Evolutionary conservation across 2,888 invertebrate species (phyloP), one percentile per base, ranked within the genome.

Genomic region (Piscicola geometra): DNA sequence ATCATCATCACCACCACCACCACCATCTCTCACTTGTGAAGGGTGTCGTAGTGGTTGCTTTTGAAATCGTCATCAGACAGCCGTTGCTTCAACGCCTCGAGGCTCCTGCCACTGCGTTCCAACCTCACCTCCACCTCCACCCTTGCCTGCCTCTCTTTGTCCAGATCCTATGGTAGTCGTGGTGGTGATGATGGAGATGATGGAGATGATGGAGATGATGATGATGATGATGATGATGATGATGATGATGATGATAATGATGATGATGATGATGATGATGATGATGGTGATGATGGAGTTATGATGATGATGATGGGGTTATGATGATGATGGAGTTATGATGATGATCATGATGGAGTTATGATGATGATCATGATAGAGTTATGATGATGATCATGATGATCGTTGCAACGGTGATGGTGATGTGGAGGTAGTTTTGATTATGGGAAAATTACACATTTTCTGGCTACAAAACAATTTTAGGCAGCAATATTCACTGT

Each of bases 131-230:
- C 12, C 12, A 21, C 5, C 60, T 56, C n/a, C 21, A 56, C n/a
- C 60, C 60, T 56, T 25, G 3, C 25, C n/a, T 56, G 60, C n/a
- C 60, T 9, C 25, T 56, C 60, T 21, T 56, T 56, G 5, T 56
- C 60, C 21, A 56, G 5, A 21, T 56, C 60, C 60, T 56, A n/a
- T 25, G 21, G 21, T 47, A 9, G 21, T 47, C 21, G 50, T 41
- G 41, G 15, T 41, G 77, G 69, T 77, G 74, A 74, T 75, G 25
- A 68, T 15, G 64, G 33, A 3, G 64, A 56, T 60, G 33, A 47
- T 64, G 69, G 36, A 78, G 79, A 77, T 77, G 79, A 78, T 75
- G 78, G 28, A 21, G 0, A 67, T 28, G 67, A 28, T 67, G 67
- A 67, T 67, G 67, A 67, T 30, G 67, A 67, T 67, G 28, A 66